Conservation (phyloP, 53 echinoderm and acorn worm species). For the Paracentrotus lividus region DNA sequence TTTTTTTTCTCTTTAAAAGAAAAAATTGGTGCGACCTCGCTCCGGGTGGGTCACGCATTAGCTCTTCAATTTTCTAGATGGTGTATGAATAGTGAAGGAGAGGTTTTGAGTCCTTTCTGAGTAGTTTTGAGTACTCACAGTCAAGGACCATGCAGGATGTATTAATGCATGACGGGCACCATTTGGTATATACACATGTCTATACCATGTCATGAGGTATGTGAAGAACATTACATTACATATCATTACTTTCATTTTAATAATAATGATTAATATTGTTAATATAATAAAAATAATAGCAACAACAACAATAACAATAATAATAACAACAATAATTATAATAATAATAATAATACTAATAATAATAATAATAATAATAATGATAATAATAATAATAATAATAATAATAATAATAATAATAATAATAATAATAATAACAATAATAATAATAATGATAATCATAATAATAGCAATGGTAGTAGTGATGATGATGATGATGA, state of each 20-base stretch:
- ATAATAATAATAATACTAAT: slow-evolving; percentile 38
- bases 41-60: neutral
- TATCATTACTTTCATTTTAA: neutral
- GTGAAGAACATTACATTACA: neutral
- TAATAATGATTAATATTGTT: neutral
- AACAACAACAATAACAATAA: neutral
- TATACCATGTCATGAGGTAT: neutral
- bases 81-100: neutral
- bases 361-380: slow-evolving; percentile 35
- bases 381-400: neutral
- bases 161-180: neutral
- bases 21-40: neutral
- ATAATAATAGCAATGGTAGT: too few relatives aligned
- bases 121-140: neutral
- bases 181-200: neutral
- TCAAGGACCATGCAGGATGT: neutral
- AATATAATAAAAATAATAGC: neutral
- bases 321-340: slow-evolving; percentile 44
- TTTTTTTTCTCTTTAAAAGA: neutral
- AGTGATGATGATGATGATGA: too few relatives aligned
- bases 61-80: neutral
- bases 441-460: neutral
- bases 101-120: neutral
- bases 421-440: neutral
- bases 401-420: neutral